Base-by-base conservation (phyloP, 2,888 invertebrate species). In the Argynnis bischoffii region DNA sequence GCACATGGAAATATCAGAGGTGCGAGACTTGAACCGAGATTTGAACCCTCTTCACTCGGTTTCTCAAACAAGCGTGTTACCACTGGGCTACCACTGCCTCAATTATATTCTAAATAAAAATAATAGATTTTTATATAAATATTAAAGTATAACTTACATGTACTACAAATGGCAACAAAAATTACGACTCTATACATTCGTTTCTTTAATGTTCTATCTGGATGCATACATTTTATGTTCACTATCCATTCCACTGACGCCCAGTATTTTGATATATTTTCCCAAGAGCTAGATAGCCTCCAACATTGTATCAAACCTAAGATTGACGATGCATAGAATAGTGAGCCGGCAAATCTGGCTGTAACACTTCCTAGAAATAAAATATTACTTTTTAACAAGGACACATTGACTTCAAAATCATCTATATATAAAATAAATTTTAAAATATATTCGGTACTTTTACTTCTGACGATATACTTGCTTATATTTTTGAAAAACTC, bases 291-390 rank as follows among this genome's bases (percentile, higher is more conserved):
- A 0, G 81, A 80, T 1, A 89, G 67, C 46, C 78, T 79, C 69
- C 88, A 85, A 16, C 81, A 79, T 4, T 88, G 70, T 3, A 86
- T 54, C 0, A 86, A 74, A 0, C 86, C 85, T 2, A 84, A 21
- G 15, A 86, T 76, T 2, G 86, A 76, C 55, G 83, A 81, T 2
- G 82, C 76, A 68, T 91, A 91, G 71, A 89, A 89, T 15, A 89
- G 81, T 0, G 86, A 83, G 1, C 90, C 90, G 0, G 89, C 82
- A 2, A 88, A 59, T 0, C 87, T 77, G 0, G 84, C 85, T n/a
- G 86, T 80, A 3, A 86, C 76, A 56, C 87, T 86, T 64, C 87
- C 87, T 87, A 69, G 3, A 79, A 66, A 47, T 15, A 35, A 41
- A 6, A 6, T 14, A 54, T 5, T 18, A 21, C 11, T 5, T 1